A percentile compares a stretch with the other conserved stretches of the same genome.
Evolutionary conservation across 2,888 invertebrate genomes (phyloP).

Genomic region (Nematopogon swammerdamellus): DNA sequence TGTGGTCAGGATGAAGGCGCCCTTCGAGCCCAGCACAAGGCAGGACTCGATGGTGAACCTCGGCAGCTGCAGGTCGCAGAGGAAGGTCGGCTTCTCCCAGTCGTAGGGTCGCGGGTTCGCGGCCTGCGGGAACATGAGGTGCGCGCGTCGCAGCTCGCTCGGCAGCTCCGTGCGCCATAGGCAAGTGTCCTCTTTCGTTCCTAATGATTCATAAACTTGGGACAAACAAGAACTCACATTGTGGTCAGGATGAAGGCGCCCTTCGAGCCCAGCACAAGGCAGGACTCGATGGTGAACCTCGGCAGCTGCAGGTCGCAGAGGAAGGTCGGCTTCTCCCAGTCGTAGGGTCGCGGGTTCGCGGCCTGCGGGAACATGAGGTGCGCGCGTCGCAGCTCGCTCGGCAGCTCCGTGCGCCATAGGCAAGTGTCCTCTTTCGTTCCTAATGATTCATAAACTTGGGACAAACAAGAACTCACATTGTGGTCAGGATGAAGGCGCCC

Average conservation of each 20-base stretch:
- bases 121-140: slow-evolving; percentile 33
- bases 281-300: slow-evolving; percentile 40
- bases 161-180: slow-evolving; percentile 42
- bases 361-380: slow-evolving; percentile 35
- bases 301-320: slow-evolving; percentile 43
- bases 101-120: slow-evolving; percentile 14
- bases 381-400: slow-evolving; percentile 32
- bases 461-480: no score
- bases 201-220: no score
- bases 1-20: slow-evolving; percentile 54
- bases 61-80: slow-evolving; percentile 42
- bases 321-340: slow-evolving; percentile 42
- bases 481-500: slow-evolving; percentile 53
- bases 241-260: slow-evolving; percentile 54
- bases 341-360: slow-evolving; percentile 14
- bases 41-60: slow-evolving; percentile 45
- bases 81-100: slow-evolving; percentile 43
- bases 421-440: slow-evolving; percentile 35
- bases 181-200: slow-evolving; percentile 33
- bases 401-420: slow-evolving; percentile 39
- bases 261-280: slow-evolving; percentile 52
- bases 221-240: no score
- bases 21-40: slow-evolving; percentile 51
- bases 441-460: no score
- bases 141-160: slow-evolving; percentile 32